Percentiles rank a stretch among this genome's conserved stretches.
Evolutionary conservation across 2,113 vertebrate species (phyloP).

Genomic region (Mus musculus): GRCm39 chr13:111939501-111940000

Average conservation of each 20-base stretch:
- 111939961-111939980: slow-evolving; percentile 12
- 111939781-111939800: not conserved
- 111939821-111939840: not conserved
- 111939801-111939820: not conserved
- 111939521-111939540: not conserved
- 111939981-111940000: not conserved
- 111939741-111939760: not conserved
- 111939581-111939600: not conserved
- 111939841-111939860: not conserved
- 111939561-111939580: slow-evolving; percentile 25
- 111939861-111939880: not conserved
- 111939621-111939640: not conserved
- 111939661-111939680: not conserved
- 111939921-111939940: not conserved
- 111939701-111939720: not conserved
- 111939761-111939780: not conserved
- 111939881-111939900: not conserved
- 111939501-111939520: not conserved
- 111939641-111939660: not conserved
- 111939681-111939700: not conserved
- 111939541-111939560: slow-evolving; percentile 30
- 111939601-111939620: not conserved
- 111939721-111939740: not conserved
- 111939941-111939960: not conserved
- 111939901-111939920: not conserved